Percentiles rank a stretch among this genome's conserved stretches.
Evolutionary conservation across 2,113 vertebrate genomes (phyloP).

Genomic region (Proterorhinus semilunaris): DNA sequence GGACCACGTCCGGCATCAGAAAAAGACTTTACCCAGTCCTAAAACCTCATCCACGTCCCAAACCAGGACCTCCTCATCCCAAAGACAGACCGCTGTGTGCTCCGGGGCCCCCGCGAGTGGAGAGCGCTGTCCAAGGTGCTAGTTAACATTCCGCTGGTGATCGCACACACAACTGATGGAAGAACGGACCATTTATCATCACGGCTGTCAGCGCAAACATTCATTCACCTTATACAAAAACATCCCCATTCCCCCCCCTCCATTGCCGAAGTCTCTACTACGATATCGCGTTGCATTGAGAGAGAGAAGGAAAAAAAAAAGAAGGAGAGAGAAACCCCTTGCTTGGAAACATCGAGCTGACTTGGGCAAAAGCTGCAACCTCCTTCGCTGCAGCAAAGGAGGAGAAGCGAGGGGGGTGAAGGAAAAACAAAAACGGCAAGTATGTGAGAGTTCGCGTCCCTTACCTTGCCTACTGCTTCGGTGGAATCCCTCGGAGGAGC

Average conservation of each 20-base stretch:
- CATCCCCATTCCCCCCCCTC: slow-evolving; percentile 10
- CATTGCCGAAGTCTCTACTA: no score
- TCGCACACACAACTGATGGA: slow-evolving; percentile 66
- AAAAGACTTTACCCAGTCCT: no score
- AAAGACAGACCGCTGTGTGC: no score
- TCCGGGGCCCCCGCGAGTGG: slow-evolving; percentile 4
- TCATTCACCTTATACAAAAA: background rate
- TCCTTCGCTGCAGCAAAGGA: slow-evolving; percentile 52
- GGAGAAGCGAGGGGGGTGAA: slow-evolving; percentile 5
- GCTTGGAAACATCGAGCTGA: slow-evolving; percentile 56
- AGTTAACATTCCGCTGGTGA: slow-evolving; percentile 77
- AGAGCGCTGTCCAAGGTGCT: slow-evolving; percentile 69
- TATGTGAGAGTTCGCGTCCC: background rate
- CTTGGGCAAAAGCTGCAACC: slow-evolving; percentile 57
- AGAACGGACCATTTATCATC: slow-evolving; percentile 74
- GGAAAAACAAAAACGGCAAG: slow-evolving; percentile 17
- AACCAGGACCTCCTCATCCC: no score
- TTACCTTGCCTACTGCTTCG: slow-evolving; percentile 17
- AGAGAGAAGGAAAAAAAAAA: no score
- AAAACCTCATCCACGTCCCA: no score
- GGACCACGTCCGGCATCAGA: no score
- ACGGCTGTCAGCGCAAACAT: slow-evolving; percentile 41
- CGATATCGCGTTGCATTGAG: no score
- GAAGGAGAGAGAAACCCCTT: slow-evolving; percentile 13
- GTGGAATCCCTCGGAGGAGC: slow-evolving; percentile 45